Base-by-base conservation (phyloP, 1,140 invertebrate species). In the Drosophila nigrodunni region DNA sequence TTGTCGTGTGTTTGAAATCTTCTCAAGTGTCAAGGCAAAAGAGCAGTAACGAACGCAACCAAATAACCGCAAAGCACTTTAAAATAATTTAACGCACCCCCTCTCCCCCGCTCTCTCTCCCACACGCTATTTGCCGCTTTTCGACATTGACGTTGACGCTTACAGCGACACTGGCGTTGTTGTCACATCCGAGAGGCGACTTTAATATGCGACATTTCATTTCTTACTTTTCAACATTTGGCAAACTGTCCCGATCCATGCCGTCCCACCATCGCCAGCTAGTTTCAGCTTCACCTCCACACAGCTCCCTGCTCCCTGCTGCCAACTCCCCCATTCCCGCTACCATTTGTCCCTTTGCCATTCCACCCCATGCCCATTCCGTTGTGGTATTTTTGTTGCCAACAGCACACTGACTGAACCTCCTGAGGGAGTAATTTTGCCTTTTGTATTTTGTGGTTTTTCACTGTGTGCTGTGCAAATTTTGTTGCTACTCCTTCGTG, bases 371-470 rank as follows among this genome's bases (percentile, higher is more conserved):
- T 30, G 25, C 25, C 25, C 21, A 54, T 18, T 37, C 11, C 21
- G 43, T 18, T 43, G 15, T 11, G 30, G 68, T 65, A 78, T 76
- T 78, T 77, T 79, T 60, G 64, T 57, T 64, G 35, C 43, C 3
- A 30, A 30, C 47, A 43, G 46, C 37, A 64, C 59, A 47, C 41
- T 35, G 41, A 60, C 25, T 30, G 25, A 30, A 30, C 60, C 66
- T 89, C 82, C 74, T 74, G 25, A 52, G 83, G 83, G 83, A 89
- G 83, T 85, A 88, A 88, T 88, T 87, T 85, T 80, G 80, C 77
- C 85, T 83, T 87, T 89, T 87, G 85, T 87, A 87, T 83, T 89
- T 80, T 89, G 83, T 64, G 85, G 80, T 88, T 86, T 86, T 69
- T 55, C 21, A 35, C 35, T 54, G 44, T 57, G 57, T 54, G 21